A percentile compares a stretch with the other conserved stretches of the same genome.
Evolutionary conservation across 2,888 invertebrate species (phyloP).

Genomic region (Tachystola acroxantha): DNA sequence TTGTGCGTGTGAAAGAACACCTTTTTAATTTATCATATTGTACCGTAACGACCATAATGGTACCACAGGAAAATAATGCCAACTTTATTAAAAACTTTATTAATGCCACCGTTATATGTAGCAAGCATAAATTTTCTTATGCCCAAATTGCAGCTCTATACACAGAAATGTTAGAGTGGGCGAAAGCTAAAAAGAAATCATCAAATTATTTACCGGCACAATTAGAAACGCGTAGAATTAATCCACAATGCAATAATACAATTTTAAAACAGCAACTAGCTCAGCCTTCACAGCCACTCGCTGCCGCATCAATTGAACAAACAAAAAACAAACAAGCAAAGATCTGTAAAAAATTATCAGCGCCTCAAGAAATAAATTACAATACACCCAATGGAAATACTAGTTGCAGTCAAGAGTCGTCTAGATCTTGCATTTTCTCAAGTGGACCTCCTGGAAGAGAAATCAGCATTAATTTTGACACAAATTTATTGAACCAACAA

Average conservation of each 20-base stretch:
- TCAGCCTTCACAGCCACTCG: not conserved
- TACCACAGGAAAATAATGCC: conserved; percentile 31
- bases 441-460: conserved; percentile 23
- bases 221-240: not conserved
- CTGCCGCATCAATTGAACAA: not conserved
- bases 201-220: conserved; percentile 5
- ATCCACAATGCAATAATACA: not conserved
- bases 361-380: not conserved
- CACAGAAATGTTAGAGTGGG: conserved; percentile 32
- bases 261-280: not conserved
- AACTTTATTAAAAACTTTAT: conserved; percentile 27
- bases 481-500: not conserved
- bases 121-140: conserved; percentile 12
- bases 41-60: conserved; percentile 25
- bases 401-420: not conserved
- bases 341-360: not conserved
- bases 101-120: conserved; percentile 21
- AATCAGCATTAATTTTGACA: conserved; percentile 21
- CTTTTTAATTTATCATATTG: conserved; percentile 33
- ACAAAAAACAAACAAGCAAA: not conserved
- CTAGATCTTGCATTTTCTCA: conserved; percentile 17
- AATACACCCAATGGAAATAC: not conserved
- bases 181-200: conserved; percentile 17
- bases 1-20: conserved; percentile 19
- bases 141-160: conserved; percentile 21